phyloP scores from a whole-genome alignment of 2,888 invertebrate genomes.

The Tachina grossa region DNA sequence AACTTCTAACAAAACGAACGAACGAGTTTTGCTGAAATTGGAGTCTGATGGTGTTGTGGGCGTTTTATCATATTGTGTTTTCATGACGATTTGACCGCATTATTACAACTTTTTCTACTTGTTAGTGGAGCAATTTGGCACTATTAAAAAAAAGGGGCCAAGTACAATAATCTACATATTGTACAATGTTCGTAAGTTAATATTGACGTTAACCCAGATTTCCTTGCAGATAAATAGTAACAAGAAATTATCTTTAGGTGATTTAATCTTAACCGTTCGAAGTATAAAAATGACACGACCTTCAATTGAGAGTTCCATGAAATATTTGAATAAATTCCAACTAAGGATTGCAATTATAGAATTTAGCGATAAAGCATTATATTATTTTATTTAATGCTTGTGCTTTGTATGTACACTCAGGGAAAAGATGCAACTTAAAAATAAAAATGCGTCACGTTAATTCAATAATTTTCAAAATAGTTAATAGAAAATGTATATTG shows the following conservation, averaged over 20 bases:
- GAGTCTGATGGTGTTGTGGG: slow-evolving; percentile 42
- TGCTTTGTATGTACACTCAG: no score
- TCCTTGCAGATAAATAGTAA: slow-evolving; percentile 18
- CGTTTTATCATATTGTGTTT: slow-evolving; percentile 44
- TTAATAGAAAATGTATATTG: no score
- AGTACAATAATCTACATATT: slow-evolving; percentile 50
- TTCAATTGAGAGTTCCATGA: slow-evolving; percentile 5
- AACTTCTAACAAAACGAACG: slow-evolving; percentile 36
- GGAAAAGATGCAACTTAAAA: no score
- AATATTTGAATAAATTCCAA: slow-evolving; percentile 38
- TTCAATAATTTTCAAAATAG: no score
- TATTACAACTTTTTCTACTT: slow-evolving; percentile 36
- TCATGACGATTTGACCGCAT: slow-evolving; percentile 57
- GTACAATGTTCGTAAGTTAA: slow-evolving; percentile 8
- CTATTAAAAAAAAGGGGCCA: slow-evolving; percentile 36
- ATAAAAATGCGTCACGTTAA: no score
- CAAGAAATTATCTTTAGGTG: slow-evolving; percentile 24
- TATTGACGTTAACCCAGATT: slow-evolving; percentile 41
- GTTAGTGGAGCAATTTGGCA: slow-evolving; percentile 49
- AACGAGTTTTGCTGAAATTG: background rate
- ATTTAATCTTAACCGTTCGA: slow-evolving; percentile 18
- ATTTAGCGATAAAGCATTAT: no score
- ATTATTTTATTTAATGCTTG: no score
- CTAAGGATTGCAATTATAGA: background rate
- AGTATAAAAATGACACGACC: slow-evolving; percentile 4